Evolutionary conservation across 1,140 invertebrate species (phyloP), one percentile per base, ranked within the genome.

Genomic region (Drosophila punjabiensis): DNA sequence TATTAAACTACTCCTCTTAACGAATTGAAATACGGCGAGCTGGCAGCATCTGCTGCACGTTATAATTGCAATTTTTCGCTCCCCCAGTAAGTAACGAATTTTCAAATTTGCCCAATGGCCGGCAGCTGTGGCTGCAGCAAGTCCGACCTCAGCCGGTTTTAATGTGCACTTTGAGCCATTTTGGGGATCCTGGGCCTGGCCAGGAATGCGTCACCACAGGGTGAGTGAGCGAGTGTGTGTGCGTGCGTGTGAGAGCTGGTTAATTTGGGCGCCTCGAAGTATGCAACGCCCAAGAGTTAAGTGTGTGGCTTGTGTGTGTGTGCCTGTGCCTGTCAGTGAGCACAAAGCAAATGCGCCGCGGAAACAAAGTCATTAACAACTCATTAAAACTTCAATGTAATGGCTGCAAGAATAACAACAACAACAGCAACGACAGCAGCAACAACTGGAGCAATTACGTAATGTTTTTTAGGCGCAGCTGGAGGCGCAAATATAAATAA

Each of bases 331-430:
- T 28, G 50, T 71, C 41, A 33, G 53, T 48, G 48, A 37, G 39
- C 24, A 56, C 55, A 61, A 73, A 73, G 70, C 55, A 73, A 74
- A 50, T 74, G 68, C 55, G 55, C 45, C 76, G 75, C 59, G 33
- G 45, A 78, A 58, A 70, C 64, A 66, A 64, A 79, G 76, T 79
- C 76, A 79, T 79, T 79, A 79, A 79, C 76, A 79, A 79, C 76
- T 79, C 76, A 78, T 79, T 79, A 79, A 79, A 79, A 79, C 76
- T 79, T 74, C 70, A 74, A 62, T 74, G 68, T 74, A 74, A 74
- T 74, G 70, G 69, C 20, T 74, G 70, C 68, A 74, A 18, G 68
- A 61, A 41, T 41, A 66, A 68, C 50, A 56, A 55, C 9, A 50
- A 16, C 45, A 52, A n/a, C 32, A 56, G 10, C 56, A 59, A 13